phyloP scores from a whole-genome alignment of 1,140 invertebrate genomes.

The Drosophila jambulina region DNA sequence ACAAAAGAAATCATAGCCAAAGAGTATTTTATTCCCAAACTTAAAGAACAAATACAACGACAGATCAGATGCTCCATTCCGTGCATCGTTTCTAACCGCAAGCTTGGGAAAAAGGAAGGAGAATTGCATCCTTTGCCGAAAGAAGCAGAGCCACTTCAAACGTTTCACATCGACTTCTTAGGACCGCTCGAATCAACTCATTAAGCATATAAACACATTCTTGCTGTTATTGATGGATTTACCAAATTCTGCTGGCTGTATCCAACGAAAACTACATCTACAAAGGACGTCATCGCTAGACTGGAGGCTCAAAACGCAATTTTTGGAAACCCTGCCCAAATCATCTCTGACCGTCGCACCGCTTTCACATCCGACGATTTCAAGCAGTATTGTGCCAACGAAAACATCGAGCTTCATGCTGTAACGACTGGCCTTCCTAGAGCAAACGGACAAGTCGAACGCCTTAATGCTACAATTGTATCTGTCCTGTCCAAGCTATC shows the following conservation, averaged over 20 bases:
- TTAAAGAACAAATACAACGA: no score
- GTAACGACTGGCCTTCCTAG: neutral
- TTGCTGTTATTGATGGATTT: constrained; percentile 8
- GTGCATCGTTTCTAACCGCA: neutral
- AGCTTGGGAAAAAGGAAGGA: neutral
- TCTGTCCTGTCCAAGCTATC: constrained; percentile 12
- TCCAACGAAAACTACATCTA: neutral
- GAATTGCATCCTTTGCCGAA: constrained; percentile 1
- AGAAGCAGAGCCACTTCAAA: constrained; percentile 1
- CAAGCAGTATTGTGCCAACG: neutral
- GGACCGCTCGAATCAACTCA: neutral
- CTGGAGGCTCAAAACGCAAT: neutral
- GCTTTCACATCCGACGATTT: neutral
- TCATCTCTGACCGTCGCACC: neutral
- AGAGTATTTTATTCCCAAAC: neutral
- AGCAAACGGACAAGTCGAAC: constrained; percentile 9
- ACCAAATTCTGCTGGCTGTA: neutral
- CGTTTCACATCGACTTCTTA: neutral
- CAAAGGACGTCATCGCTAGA: neutral
- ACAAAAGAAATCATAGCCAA: neutral
- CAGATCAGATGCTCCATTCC: neutral
- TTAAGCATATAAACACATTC: constrained; percentile 1
- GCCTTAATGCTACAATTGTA: constrained; percentile 3
- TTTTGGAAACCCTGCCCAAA: neutral
- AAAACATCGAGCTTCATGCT: neutral